Conservation (phyloP, 1,140 invertebrate species). For the Phymorhynchus buccinoides region DNA sequence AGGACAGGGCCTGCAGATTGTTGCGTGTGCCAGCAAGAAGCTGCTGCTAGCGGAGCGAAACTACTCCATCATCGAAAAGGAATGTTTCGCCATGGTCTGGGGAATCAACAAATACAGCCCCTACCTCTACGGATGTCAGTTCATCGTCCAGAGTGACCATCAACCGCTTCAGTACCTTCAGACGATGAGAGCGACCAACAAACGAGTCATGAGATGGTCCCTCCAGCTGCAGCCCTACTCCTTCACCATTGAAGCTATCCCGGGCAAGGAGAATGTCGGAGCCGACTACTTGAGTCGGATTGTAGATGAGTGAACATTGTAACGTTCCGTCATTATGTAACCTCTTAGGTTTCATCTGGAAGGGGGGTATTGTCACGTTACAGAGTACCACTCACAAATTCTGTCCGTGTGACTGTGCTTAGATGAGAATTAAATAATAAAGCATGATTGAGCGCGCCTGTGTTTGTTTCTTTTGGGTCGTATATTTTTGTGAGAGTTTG, state of each 20-base stretch:
- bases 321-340: too few relatives aligned
- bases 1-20: constrained; percentile 41
- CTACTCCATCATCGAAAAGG: constrained; percentile 72
- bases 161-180: constrained; percentile 38
- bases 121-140: constrained; percentile 62
- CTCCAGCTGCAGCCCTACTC: constrained; percentile 31
- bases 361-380: too few relatives aligned
- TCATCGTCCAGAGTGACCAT: constrained; percentile 49
- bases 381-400: too few relatives aligned
- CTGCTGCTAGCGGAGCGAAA: constrained; percentile 41
- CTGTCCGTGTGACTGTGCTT: too few relatives aligned
- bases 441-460: too few relatives aligned
- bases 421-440: too few relatives aligned
- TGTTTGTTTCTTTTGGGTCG: too few relatives aligned
- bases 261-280: constrained; percentile 40
- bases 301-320: too few relatives aligned
- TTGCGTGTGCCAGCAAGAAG: constrained; percentile 53
- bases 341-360: too few relatives aligned
- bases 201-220: constrained; percentile 37
- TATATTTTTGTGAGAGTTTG: too few relatives aligned
- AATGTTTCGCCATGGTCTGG: constrained; percentile 71
- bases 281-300: constrained; percentile 39
- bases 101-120: constrained; percentile 68
- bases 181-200: constrained; percentile 27
- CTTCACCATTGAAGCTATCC: constrained; percentile 13